Evolutionary conservation across 2,797 vertebrate genomes (phyloP), one percentile per base, ranked within the genome.

Genomic region (Falco novaeseelandiae): DNA sequence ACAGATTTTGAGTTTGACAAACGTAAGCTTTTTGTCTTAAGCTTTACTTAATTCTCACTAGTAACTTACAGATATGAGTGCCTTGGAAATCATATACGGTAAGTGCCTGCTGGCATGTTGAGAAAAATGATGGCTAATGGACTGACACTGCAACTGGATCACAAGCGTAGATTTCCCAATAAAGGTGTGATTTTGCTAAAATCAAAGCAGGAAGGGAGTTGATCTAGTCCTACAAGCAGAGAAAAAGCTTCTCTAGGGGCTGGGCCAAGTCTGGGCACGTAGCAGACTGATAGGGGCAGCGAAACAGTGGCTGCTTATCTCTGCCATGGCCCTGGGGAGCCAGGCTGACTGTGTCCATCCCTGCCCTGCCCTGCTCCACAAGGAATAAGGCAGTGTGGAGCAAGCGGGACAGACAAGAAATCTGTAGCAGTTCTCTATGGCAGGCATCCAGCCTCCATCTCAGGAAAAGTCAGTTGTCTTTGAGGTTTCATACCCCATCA

Each of bases 281-380:
- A 77, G 15, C 26, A 67, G 25, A 17, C 27, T 85, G 15, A 34
- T 12, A 22, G 51, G 42, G 62, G 34, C 32, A 30, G 19, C 22
- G 44, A 72, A 82, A 65, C 2, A 30, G 42, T 8, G 3, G 6
- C 38, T 65, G 36, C 13, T 79, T 5, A 13, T 57, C 81, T 79
- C 66, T 78, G 48, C 51, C 82, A 19, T 0, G 86, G 52, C 26
- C 66, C 36, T 16, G 8, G 8, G 17, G 40, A 72, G 29, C 25
- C 58, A 46, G 40, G 19, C 32, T 82, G 58, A 18, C 58, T 34
- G 26, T 9, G 7, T 52, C 83, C 58, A 14, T 42, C 55, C 34
- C 69, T 20, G 13, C 13, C n/a, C 34, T 2, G 0, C 0, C 0
- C 36, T 61, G 4, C 29, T 84, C 13, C 27, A 8, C 1, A 2